Percentiles rank a stretch among this genome's conserved stretches.
Evolutionary conservation across 2,888 invertebrate genomes (phyloP).

Genomic region (Luffia ferchaultella): DNA sequence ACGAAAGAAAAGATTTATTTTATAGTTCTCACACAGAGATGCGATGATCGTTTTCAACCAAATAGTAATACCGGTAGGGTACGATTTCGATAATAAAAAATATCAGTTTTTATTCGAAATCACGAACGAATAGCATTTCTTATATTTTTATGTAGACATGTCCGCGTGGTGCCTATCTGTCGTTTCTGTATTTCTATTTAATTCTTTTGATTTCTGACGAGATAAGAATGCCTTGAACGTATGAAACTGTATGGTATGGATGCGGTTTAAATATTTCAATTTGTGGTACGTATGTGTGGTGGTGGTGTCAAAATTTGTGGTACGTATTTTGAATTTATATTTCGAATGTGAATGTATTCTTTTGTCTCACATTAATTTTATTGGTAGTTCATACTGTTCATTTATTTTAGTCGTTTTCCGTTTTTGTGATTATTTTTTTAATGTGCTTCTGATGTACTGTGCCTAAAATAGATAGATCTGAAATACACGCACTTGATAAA

Average conservation of each 20-base stretch:
- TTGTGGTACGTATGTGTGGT: too few relatives aligned
- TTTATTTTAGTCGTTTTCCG: too few relatives aligned
- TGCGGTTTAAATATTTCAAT: too few relatives aligned
- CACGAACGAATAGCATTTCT: slow-evolving; percentile 8
- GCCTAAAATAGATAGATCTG: too few relatives aligned
- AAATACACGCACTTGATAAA: too few relatives aligned
- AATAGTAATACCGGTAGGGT: background rate
- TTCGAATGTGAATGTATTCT: background rate
- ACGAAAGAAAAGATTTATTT: slow-evolving; percentile 29
- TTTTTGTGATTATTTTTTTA: too few relatives aligned
- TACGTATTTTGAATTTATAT: too few relatives aligned
- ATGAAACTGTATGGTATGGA: background rate
- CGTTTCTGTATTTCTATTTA: slow-evolving; percentile 35
- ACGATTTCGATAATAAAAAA: background rate
- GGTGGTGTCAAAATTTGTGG: too few relatives aligned
- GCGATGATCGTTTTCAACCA: background rate
- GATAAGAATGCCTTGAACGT: slow-evolving; percentile 21
- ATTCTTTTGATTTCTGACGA: slow-evolving; percentile 32
- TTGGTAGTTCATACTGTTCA: background rate
- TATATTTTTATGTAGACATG: slow-evolving; percentile 18
- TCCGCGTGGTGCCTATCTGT: slow-evolving; percentile 36
- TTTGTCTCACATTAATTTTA: background rate
- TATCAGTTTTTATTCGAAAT: background rate
- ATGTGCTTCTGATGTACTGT: too few relatives aligned
- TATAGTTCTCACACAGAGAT: slow-evolving; percentile 4